A percentile compares a stretch with the other conserved stretches of the same genome.
Conservation (phyloP, 1,140 invertebrate genomes). For the Drosophila ohnishii region DNA sequence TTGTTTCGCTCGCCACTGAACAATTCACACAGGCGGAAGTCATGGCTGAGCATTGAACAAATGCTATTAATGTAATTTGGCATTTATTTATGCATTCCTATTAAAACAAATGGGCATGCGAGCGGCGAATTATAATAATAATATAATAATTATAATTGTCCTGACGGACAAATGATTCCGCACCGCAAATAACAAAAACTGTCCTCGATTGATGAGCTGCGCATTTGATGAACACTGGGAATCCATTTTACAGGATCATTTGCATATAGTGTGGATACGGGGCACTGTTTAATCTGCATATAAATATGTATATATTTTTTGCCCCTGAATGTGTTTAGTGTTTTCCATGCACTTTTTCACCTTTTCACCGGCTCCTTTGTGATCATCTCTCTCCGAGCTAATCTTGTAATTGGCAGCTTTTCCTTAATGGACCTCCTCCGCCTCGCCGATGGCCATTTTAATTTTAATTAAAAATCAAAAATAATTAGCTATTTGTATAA, state of each 20-base stretch:
- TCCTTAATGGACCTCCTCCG: slow-evolving; percentile 41
- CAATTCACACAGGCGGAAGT: slow-evolving; percentile 63
- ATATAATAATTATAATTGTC: slow-evolving; percentile 50
- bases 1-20: slow-evolving; percentile 36
- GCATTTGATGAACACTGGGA: slow-evolving; percentile 67
- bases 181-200: slow-evolving; percentile 52
- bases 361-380: slow-evolving; percentile 20
- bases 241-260: slow-evolving; percentile 49
- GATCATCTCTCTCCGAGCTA: slow-evolving; percentile 34
- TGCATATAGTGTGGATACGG: slow-evolving; percentile 34
- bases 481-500: slow-evolving; percentile 74
- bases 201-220: slow-evolving; percentile 52
- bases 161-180: slow-evolving; percentile 60
- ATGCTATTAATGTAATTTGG: slow-evolving; percentile 76
- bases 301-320: slow-evolving; percentile 64
- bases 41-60: slow-evolving; percentile 62
- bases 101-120: slow-evolving; percentile 70
- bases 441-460: slow-evolving; percentile 40
- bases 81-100: slow-evolving; percentile 75
- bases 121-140: slow-evolving; percentile 61
- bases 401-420: slow-evolving; percentile 55
- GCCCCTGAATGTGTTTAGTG: slow-evolving; percentile 16
- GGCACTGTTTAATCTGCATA: slow-evolving; percentile 58
- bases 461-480: slow-evolving; percentile 76
- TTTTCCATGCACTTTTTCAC: slow-evolving; percentile 47